Evolutionary conservation across 1,140 invertebrate genomes (phyloP).

Genomic region (Formica exsecta): DNA sequence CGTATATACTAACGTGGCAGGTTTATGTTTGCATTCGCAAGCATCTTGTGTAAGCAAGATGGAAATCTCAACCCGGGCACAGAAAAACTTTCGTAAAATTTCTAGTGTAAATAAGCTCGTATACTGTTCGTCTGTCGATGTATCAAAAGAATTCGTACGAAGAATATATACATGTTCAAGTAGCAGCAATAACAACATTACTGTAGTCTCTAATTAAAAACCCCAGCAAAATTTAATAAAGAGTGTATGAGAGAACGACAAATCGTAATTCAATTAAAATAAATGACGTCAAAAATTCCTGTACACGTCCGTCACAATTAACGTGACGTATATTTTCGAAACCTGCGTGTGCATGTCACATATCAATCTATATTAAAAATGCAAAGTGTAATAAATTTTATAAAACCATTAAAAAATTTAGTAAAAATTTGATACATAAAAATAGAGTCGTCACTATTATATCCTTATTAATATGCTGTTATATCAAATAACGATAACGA

Average conservation of each 20-base stretch:
- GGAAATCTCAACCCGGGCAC: background rate
- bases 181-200: background rate
- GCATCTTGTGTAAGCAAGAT: background rate
- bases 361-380: constrained; percentile 7
- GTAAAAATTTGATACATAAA: background rate
- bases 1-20: background rate
- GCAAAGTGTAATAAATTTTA: background rate
- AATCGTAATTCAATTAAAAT: constrained; percentile 24
- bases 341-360: background rate
- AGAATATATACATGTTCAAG: background rate
- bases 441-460: background rate
- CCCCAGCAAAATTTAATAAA: background rate
- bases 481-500: background rate
- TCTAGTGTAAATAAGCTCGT: constrained; percentile 6
- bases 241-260: background rate
- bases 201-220: constrained; percentile 12
- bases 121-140: background rate
- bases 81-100: constrained; percentile 26
- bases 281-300: background rate
- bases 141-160: background rate
- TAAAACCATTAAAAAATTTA: background rate
- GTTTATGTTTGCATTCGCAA: constrained; percentile 15
- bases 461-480: background rate
- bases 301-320: background rate
- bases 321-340: background rate